Percentiles rank a stretch among this genome's conserved stretches.
Evolutionary conservation across 2,888 invertebrate genomes (phyloP).

Genomic region (Bombyx huttoni): DNA sequence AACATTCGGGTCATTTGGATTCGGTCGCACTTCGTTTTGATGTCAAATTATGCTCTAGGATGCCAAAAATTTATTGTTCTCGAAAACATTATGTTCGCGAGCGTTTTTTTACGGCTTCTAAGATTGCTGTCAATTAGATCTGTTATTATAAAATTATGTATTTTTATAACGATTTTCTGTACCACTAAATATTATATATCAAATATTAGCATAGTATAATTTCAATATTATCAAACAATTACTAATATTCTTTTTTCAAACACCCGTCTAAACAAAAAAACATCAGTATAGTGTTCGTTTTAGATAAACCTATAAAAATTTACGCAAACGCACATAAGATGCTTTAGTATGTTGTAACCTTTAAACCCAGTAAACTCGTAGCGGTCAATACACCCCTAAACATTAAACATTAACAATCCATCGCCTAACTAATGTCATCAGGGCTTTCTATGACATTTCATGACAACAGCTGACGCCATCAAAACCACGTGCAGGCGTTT

Average conservation of each 20-base stretch:
- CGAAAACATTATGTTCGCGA: too few relatives aligned
- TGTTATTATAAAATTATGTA: too few relatives aligned
- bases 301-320: too few relatives aligned
- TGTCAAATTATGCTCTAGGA: slow-evolving; percentile 12
- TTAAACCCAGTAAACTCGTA: neutral
- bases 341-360: neutral
- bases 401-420: slow-evolving; percentile 30
- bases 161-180: too few relatives aligned
- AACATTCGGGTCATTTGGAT: slow-evolving; percentile 52
- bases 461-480: slow-evolving; percentile 26
- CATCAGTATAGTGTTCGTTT: too few relatives aligned
- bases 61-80: neutral
- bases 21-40: slow-evolving; percentile 52
- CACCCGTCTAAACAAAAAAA: too few relatives aligned
- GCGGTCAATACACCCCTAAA: slow-evolving; percentile 10
- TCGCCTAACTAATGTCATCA: slow-evolving; percentile 30
- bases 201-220: too few relatives aligned
- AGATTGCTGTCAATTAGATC: too few relatives aligned
- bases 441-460: slow-evolving; percentile 24
- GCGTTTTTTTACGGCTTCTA: too few relatives aligned
- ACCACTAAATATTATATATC: too few relatives aligned
- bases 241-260: too few relatives aligned
- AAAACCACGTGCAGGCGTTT: slow-evolving; percentile 41
- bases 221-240: too few relatives aligned
- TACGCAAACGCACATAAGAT: neutral